Conservation (phyloP, 2,113 vertebrate species). For the Oxyura jamaicensis region DNA sequence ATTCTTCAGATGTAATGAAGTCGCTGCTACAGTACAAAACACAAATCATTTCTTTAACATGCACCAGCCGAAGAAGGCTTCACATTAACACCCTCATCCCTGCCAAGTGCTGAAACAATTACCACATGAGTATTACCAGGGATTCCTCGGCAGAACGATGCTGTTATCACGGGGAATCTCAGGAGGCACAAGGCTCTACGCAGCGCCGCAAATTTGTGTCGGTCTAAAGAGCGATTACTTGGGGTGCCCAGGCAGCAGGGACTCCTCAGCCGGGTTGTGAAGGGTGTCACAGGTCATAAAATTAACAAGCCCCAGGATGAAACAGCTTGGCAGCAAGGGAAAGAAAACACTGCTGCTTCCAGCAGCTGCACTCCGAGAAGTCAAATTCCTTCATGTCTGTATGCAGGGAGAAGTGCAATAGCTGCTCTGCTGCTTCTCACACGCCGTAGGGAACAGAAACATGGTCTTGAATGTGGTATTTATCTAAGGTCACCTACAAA, state of each 20-base stretch:
- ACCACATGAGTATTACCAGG: not conserved
- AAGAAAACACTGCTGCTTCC: not conserved
- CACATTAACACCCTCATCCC: not conserved
- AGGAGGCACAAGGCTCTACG: not conserved
- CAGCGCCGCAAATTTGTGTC: not conserved
- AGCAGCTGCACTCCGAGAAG: not conserved
- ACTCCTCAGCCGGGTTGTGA: not conserved
- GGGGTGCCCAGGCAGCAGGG: not conserved
- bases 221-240: not conserved
- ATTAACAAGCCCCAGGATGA: not conserved
- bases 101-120: slow-evolving; percentile 36
- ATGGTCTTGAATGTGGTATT: not conserved
- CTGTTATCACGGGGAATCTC: not conserved
- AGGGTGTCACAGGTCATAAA: not conserved
- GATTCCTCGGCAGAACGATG: not conserved
- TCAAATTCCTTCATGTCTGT: not conserved
- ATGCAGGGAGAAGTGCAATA: not conserved
- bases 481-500: not conserved
- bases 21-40: not conserved
- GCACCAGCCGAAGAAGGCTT: not conserved
- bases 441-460: not conserved
- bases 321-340: not conserved
- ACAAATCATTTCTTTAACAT: not conserved
- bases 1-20: not conserved
- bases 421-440: not conserved